A percentile compares a stretch with the other conserved stretches of the same genome.
These are phyloP conservation scores for Corythornis vintsioides DNA, from an alignment of 2,113 vertebrate genomes.

Conservation along the genomic window DNA sequence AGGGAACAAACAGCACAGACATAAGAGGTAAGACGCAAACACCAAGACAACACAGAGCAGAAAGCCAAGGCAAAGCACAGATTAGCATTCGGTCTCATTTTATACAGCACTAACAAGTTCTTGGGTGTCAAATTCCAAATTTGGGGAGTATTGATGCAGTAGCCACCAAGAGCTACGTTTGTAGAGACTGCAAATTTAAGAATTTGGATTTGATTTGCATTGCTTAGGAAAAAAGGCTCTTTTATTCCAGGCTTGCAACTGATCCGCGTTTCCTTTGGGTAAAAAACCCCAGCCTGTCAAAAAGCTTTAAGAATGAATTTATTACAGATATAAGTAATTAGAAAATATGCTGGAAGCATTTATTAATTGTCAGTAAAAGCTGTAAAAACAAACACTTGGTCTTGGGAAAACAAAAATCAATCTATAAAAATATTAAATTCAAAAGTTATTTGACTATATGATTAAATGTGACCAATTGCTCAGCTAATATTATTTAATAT, in stretches of 20 bases:
- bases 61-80: conserved; percentile 97
- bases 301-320: conserved; percentile 45
- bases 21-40: conserved; percentile 81
- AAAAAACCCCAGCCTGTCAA: conserved; percentile 30
- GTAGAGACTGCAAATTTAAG: conserved; percentile 44
- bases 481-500: conserved; percentile 56
- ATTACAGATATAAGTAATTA: conserved; percentile 23
- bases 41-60: conserved; percentile 91
- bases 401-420: background rate
- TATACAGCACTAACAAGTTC: conserved; percentile 61
- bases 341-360: conserved; percentile 53
- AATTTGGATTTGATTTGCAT: conserved; percentile 72
- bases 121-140: conserved; percentile 29
- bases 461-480: conserved; percentile 69
- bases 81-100: conserved; percentile 89
- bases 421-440: conserved; percentile 23
- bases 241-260: conserved; percentile 23
- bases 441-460: conserved; percentile 51
- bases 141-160: conserved; percentile 22
- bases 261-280: background rate
- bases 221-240: background rate
- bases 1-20: conserved; percentile 85
- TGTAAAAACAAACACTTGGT: conserved; percentile 50
- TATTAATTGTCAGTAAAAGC: conserved; percentile 37
- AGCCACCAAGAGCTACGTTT: background rate